These are phyloP conservation scores for Crax fasciolata DNA, from an alignment of 2,797 vertebrate species.

Conservation along the genomic window DNA sequence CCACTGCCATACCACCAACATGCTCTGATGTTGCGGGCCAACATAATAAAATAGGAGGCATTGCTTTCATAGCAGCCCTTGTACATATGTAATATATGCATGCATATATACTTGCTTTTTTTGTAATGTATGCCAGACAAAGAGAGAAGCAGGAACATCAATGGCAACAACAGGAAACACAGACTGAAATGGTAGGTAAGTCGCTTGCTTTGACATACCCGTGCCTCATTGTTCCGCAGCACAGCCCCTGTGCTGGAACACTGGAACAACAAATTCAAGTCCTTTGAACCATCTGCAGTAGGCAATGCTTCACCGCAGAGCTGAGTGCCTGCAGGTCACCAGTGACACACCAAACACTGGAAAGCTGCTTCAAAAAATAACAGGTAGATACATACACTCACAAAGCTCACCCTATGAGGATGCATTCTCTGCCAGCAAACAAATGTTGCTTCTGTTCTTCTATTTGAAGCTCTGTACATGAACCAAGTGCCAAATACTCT, in stretches of 20 bases:
- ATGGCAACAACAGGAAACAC: background rate
- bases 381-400: background rate
- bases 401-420: constrained; percentile 42
- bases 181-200: background rate
- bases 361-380: constrained; percentile 43
- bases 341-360: constrained; percentile 40
- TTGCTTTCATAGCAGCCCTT: no score
- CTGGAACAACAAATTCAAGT: background rate
- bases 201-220: background rate
- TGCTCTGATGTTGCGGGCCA: no score
- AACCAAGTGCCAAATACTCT: constrained; percentile 37
- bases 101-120: background rate
- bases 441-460: constrained; percentile 39
- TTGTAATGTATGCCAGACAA: background rate
- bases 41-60: no score
- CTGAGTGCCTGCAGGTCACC: constrained; percentile 50
- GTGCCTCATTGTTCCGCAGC: constrained; percentile 18
- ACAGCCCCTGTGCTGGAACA: constrained; percentile 12
- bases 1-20: no score
- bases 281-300: constrained; percentile 17
- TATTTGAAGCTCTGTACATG: constrained; percentile 21
- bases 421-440: constrained; percentile 32
- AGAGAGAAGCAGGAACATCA: background rate
- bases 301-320: constrained; percentile 1
- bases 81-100: background rate